These are phyloP conservation scores for Myotis myotis DNA, from an alignment of 2,797 vertebrate species.

Conservation along the genomic window DNA sequence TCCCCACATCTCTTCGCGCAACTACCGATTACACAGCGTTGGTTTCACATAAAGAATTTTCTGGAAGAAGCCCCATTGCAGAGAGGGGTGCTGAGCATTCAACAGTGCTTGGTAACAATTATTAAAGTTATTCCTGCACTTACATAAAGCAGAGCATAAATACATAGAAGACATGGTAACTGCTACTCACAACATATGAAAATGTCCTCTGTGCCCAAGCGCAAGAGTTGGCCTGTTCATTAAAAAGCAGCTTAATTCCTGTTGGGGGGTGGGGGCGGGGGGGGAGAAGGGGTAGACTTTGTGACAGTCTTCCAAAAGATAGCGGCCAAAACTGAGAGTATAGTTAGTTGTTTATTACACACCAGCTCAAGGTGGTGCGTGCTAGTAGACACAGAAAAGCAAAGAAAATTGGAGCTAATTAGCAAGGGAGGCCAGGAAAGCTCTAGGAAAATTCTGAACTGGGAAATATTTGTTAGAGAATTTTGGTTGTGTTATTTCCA, in stretches of 20 bases:
- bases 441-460: conserved; percentile 26
- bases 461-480: conserved; percentile 35
- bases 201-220: conserved; percentile 21
- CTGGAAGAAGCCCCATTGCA: conserved; percentile 31
- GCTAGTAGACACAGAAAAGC: conserved; percentile 50
- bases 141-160: conserved; percentile 56
- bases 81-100: conserved; percentile 53
- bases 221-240: conserved; percentile 30
- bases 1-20: conserved; percentile 66
- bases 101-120: conserved; percentile 59
- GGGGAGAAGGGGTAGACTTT: background rate
- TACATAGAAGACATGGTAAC: background rate
- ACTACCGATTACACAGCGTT: conserved; percentile 69
- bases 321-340: conserved; percentile 69
- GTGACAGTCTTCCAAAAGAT: conserved; percentile 67
- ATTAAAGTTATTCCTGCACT: conserved; percentile 66
- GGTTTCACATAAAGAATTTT: conserved; percentile 68
- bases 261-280: conserved; percentile 15
- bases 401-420: conserved; percentile 60
- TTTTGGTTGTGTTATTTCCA: background rate
- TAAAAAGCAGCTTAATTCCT: conserved; percentile 69
- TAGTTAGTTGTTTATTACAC: conserved; percentile 73
- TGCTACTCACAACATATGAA: conserved; percentile 27
- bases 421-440: conserved; percentile 8
- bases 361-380: conserved; percentile 50